These are phyloP conservation scores for Solenopsis fugax DNA, from an alignment of 1,140 invertebrate genomes.

Conservation along the genomic window DNA sequence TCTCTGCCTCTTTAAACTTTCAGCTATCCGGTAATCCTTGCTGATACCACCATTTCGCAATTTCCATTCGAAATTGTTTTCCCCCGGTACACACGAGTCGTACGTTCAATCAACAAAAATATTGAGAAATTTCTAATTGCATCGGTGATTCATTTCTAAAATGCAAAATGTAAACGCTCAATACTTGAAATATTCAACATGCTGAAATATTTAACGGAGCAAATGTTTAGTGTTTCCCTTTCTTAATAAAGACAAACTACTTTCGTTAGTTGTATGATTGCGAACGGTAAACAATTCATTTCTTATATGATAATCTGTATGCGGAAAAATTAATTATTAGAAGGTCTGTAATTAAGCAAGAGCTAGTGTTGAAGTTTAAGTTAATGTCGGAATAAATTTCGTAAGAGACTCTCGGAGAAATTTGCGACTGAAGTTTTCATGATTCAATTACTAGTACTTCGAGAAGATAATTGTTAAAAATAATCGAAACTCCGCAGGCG, in stretches of 20 bases:
- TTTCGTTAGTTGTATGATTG: background rate
- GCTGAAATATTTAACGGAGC: background rate
- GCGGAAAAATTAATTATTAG: slow-evolving; percentile 6
- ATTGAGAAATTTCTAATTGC: slow-evolving; percentile 25
- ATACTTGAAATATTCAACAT: background rate
- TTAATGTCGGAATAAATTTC: slow-evolving; percentile 45
- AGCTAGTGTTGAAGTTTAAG: slow-evolving; percentile 19
- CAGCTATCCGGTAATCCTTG: slow-evolving; percentile 33
- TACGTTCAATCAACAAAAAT: slow-evolving; percentile 8
- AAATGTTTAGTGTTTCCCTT: background rate
- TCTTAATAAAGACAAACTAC: background rate
- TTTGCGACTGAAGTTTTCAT: slow-evolving; percentile 52
- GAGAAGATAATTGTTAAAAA: slow-evolving; percentile 63
- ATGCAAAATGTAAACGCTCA: background rate
- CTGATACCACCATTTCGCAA: slow-evolving; percentile 11
- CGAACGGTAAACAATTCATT: background rate
- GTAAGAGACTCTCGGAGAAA: slow-evolving; percentile 19
- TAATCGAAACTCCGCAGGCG: slow-evolving; percentile 50
- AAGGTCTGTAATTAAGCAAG: background rate
- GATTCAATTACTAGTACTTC: slow-evolving; percentile 49
- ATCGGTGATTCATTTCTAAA: slow-evolving; percentile 18
- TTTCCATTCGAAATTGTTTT: slow-evolving; percentile 35
- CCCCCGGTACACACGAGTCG: background rate
- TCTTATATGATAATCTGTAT: background rate
- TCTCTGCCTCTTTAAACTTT: slow-evolving; percentile 28